Evolutionary conservation across 2,888 invertebrate species (phyloP), one percentile per base, ranked within the genome.

Genomic region (Ochropacha duplaris): DNA sequence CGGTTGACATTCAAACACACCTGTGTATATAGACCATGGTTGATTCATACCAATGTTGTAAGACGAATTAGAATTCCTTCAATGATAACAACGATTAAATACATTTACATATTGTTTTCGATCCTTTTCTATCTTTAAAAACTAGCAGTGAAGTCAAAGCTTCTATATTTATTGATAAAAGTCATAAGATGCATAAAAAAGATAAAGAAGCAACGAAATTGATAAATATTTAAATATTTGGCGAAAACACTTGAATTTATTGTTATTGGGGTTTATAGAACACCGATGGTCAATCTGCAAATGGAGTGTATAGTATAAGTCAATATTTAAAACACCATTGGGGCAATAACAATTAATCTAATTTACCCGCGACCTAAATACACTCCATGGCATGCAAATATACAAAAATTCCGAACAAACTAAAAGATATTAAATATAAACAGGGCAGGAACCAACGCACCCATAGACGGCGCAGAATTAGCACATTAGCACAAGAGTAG

Each of bases 381-480:
- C 22, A 19, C n/a, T 11, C n/a, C 31, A 9, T 28, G 9, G 50
- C 52, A 52, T 44, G 44, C 44, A 44, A 44, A 44, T 19, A 44
- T 19, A 44, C 44, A 44, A 44, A 44, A 19, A 19, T 44, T 44
- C 19, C 44, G 22, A 19, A 12, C 19, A 19, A 31, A 31, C 19
- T 19, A 31, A 52, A 34, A 52, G 22, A 31, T 22, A 52, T 52
- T 52, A 34, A 31, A 52, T 31, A 52, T 52, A 31, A 52, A 52
- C 16, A 52, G 31, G 44, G 44, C 44, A 44, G 19, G 44, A 19
- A 44, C 19, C 44, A 44, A 44, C 44, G 44, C 44, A 9, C 44
- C 52, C 52, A 52, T 52, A 52, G 52, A 34, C 31, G 52, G 52
- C 16, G 52, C 31, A 34, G 14, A 52, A 52, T 52, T 52, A 52